A percentile compares a stretch with the other conserved stretches of the same genome.
Evolutionary conservation across 2,888 invertebrate genomes (phyloP).

Genomic region (Scaptomyza caliginosa): DNA sequence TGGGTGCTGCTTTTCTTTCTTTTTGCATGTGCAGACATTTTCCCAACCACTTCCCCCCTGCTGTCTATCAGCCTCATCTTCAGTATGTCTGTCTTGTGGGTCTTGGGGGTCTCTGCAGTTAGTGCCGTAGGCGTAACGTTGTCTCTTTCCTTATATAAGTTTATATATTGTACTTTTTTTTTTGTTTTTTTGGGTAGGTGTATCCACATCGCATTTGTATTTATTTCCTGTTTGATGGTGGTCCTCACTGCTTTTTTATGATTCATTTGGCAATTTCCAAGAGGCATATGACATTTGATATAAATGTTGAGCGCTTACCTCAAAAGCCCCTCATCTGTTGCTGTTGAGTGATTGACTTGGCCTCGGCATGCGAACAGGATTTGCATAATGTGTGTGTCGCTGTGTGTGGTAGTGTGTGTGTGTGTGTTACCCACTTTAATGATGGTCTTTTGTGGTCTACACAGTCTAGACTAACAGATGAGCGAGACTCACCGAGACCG

Average conservation of each 20-base stretch:
- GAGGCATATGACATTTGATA: slow-evolving; percentile 75
- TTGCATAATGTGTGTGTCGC: slow-evolving; percentile 65
- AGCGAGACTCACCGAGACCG: slow-evolving; percentile 29
- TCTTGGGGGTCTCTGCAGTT: slow-evolving; percentile 34
- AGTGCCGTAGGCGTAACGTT: slow-evolving; percentile 53
- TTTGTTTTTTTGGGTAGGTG: slow-evolving; percentile 54
- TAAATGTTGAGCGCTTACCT: slow-evolving; percentile 63
- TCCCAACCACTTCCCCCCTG: background rate
- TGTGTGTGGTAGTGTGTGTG: slow-evolving; percentile 9
- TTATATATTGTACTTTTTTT: slow-evolving; percentile 4
- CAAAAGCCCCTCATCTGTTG: slow-evolving; percentile 5
- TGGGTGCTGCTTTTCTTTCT: slow-evolving; percentile 50
- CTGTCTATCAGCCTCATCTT: slow-evolving; percentile 34
- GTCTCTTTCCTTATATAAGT: slow-evolving; percentile 11
- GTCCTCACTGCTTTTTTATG: slow-evolving; percentile 59
- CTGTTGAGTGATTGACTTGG: slow-evolving; percentile 55
- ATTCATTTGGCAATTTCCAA: slow-evolving; percentile 76
- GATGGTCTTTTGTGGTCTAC: slow-evolving; percentile 38
- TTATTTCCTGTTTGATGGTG: slow-evolving; percentile 79
- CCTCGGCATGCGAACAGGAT: slow-evolving; percentile 44
- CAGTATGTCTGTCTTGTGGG: slow-evolving; percentile 12
- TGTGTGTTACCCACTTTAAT: slow-evolving; percentile 32
- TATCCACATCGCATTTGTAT: slow-evolving; percentile 50
- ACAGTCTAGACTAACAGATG: slow-evolving; percentile 60
- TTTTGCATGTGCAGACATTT: slow-evolving; percentile 57